These are phyloP conservation scores for Siniperca knerii DNA, from an alignment of 2,113 vertebrate species.

Conservation along the genomic window DNA sequence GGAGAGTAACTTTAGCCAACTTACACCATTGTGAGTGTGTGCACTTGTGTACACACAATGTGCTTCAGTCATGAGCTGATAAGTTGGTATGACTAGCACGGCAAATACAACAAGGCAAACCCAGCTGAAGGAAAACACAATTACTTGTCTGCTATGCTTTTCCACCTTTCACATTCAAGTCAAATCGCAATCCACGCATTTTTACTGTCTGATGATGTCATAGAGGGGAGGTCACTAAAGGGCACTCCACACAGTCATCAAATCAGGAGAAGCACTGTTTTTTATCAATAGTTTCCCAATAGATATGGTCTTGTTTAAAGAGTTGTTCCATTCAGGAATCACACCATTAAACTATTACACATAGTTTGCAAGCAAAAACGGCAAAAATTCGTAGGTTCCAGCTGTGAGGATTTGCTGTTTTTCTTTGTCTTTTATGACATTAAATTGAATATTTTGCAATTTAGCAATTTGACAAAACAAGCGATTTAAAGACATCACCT, in stretches of 20 bases:
- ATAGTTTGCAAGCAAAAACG: neutral
- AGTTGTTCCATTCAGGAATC: conserved; percentile 12
- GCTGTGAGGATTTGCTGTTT: neutral
- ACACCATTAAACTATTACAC: neutral
- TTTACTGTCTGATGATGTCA: conserved; percentile 27
- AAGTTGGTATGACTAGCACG: conserved; percentile 14
- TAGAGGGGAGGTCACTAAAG: neutral
- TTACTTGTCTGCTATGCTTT: conserved; percentile 30
- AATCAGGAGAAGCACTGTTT: neutral
- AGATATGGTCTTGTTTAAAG: conserved; percentile 1
- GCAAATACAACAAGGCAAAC: conserved; percentile 23
- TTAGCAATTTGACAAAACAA: too few relatives aligned
- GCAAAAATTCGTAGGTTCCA: neutral
- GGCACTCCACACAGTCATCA: neutral
- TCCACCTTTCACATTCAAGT: conserved; percentile 37
- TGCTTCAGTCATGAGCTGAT: conserved; percentile 24
- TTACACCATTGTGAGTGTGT: neutral
- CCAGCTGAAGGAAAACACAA: conserved; percentile 36
- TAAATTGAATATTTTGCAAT: neutral
- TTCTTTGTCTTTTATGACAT: neutral
- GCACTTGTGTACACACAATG: neutral
- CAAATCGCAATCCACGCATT: neutral
- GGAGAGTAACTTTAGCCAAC: conserved; percentile 37
- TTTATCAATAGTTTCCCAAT: neutral
- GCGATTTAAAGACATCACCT: too few relatives aligned